Base-by-base conservation (phyloP, 1,140 invertebrate species). In the Catajapyx aquilonaris region DNA sequence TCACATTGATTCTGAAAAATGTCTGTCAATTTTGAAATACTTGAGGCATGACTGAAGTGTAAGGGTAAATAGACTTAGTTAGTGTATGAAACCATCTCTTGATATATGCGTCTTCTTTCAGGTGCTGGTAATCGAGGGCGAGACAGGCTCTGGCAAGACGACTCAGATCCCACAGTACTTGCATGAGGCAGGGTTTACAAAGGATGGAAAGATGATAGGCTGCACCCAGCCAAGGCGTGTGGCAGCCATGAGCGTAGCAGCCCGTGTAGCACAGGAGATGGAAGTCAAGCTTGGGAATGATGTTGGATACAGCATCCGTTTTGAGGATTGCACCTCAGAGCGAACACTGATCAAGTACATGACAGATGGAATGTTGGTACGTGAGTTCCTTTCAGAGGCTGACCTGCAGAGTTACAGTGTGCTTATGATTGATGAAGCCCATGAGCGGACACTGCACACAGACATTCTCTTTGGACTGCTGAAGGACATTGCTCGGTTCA, bases 401-500 rank as follows among this genome's bases (percentile, higher is more conserved):
- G 91, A 96, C 64, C 61, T 99, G 18, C 76, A 73, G 28, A 76
- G 77, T 2, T 96, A 95, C 55, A 91, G 83, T 65, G 91, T 96
- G 0, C 85, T 99, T 74, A 98, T 99, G 41, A 94, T 99, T 53
- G 94, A 99, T 55, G 95, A 99, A 66, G 95, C 95, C 47, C 95
- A 99, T 58, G 95, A 99, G 55, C 60, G 94, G 31, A 98, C 94
- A 0, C 64, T 98, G 4, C 93, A 98, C 48, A 98, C 94, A 3
- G 95, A 99, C 57, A 88, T 99, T 51, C 61, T 99, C 21, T 98
- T 99, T 63, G 94, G 95, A 16, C 64, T 99, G 28, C 85, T 98
- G 0, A 98, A 98, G 64, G 94, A 98, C 57, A 96, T 98, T 43
- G 74, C 88, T 1, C 64, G 90, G 39, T 97, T 95, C 62, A 66